Percentiles rank a stretch among this genome's conserved stretches.
Conservation (phyloP, 2,113 vertebrate genomes). For the Noctilio leporinus region DNA sequence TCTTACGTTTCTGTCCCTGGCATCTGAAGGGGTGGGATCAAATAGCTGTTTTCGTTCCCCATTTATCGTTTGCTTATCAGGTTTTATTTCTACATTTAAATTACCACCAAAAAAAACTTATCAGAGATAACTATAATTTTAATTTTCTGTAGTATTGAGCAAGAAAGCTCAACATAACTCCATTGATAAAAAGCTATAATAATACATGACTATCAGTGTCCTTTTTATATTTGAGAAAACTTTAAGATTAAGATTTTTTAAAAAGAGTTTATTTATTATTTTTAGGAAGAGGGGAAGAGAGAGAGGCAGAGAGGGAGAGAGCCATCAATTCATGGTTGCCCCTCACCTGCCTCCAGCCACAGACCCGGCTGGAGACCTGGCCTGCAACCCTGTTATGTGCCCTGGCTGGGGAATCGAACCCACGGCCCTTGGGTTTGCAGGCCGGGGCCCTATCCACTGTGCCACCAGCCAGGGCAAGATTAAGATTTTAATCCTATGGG, state of each 20-base stretch:
- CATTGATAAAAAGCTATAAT: not conserved
- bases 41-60: not conserved
- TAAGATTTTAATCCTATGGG: not conserved
- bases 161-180: not conserved
- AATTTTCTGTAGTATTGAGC: not conserved
- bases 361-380: too few species aligned
- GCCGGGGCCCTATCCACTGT: too few species aligned
- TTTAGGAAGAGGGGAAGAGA: too few species aligned
- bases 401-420: too few species aligned
- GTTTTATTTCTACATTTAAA: not conserved
- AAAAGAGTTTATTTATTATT: too few species aligned
- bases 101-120: not conserved
- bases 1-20: not conserved
- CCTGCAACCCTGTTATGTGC: too few species aligned
- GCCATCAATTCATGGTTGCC: too few species aligned
- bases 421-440: too few species aligned
- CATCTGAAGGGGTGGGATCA: not conserved
- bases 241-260: conserved; percentile 29
- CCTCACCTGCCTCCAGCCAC: too few species aligned
- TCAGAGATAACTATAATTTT: not conserved
- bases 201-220: not conserved
- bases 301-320: too few species aligned
- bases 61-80: not conserved
- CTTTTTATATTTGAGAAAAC: not conserved
- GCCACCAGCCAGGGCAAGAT: too few species aligned